Base-by-base conservation (phyloP, 1,140 invertebrate genomes). In the Sesamia nonagrioides region DNA sequence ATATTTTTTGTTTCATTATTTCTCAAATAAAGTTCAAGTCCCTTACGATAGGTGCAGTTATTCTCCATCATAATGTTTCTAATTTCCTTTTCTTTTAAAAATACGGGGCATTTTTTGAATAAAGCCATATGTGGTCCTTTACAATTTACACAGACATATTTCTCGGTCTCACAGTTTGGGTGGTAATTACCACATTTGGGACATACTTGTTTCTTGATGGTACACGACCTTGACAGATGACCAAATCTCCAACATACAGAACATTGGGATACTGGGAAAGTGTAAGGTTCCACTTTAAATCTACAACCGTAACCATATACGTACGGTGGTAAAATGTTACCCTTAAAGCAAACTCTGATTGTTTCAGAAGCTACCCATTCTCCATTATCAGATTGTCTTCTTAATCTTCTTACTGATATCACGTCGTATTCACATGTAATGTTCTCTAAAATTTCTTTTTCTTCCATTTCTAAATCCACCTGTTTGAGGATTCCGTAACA, bases 351-450 rank as follows among this genome's bases (percentile, higher is more conserved):
- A 35, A 84, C n/a, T 40, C 81, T 52, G 3, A 88, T 76, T 35
- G 73, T 80, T 82, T 83, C 78, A 61, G 82, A 83, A 2, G 63
- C 54, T 5, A 78, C 60, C 86, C 84, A 84, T 48, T 71, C 77
- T 56, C 75, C 79, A 54, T 75, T 56, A 52, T 68, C 33, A 61
- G 72, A 75, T 37, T 81, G 18, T 50, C 81, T 48, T 72, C 80
- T 87, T 11, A 87, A 68, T 72, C 81, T 79, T 71, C 21, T 83
- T 8, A 78, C 42, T 37, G 82, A 82, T 35, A 79, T 21, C 45
- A 83, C 75, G 27, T 83, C 80, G 15, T 18, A 27, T 0, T 83
- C 68, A 45, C 79, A 74, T 11, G 52, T 35, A 42, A 82, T 35
- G 8, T 50, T 58, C 71, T 81, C 61, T 21, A 74, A 35, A 11